Conservation (phyloP, 2,888 invertebrate genomes). For the Anorthoa munda region DNA sequence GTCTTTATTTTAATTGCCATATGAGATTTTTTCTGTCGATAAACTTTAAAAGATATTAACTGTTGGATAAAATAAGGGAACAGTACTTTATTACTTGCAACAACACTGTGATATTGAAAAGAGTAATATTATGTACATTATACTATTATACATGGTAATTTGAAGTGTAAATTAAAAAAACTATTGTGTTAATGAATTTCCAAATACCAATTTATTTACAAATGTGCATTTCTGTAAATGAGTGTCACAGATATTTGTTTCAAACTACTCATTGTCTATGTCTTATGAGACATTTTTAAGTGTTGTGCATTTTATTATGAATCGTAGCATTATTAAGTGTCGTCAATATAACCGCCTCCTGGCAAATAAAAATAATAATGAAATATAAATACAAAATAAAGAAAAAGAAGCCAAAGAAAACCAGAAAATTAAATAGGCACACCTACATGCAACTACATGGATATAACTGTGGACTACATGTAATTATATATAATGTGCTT, state of each 20-base stretch:
- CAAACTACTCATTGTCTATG: background rate
- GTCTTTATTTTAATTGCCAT: background rate
- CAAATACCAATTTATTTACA: background rate
- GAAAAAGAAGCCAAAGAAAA: constrained; percentile 63
- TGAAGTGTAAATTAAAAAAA: constrained; percentile 6
- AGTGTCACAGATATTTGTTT: constrained; percentile 3
- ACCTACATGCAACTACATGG: constrained; percentile 70
- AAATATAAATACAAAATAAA: constrained; percentile 60
- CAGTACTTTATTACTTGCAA: background rate
- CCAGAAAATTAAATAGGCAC: constrained; percentile 50
- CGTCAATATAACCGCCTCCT: constrained; percentile 72
- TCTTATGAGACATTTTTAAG: background rate
- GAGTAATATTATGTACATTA: constrained; percentile 3
- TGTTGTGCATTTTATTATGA: constrained; percentile 30
- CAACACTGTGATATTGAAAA: constrained; percentile 14
- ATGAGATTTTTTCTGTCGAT: background rate
- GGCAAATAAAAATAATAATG: constrained; percentile 69
- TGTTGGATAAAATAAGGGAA: background rate
- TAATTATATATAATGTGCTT: constrained; percentile 36
- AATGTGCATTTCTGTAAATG: constrained; percentile 12
- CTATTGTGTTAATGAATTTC: constrained; percentile 10
- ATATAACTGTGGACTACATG: constrained; percentile 45
- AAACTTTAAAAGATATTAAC: background rate
- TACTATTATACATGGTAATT: constrained; percentile 9
- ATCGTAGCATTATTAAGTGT: constrained; percentile 33